A percentile compares a stretch with the other conserved stretches of the same genome.
These are phyloP conservation scores for Synchiropus splendidus DNA, from an alignment of 2,113 vertebrate species.

Conservation along the genomic window DNA sequence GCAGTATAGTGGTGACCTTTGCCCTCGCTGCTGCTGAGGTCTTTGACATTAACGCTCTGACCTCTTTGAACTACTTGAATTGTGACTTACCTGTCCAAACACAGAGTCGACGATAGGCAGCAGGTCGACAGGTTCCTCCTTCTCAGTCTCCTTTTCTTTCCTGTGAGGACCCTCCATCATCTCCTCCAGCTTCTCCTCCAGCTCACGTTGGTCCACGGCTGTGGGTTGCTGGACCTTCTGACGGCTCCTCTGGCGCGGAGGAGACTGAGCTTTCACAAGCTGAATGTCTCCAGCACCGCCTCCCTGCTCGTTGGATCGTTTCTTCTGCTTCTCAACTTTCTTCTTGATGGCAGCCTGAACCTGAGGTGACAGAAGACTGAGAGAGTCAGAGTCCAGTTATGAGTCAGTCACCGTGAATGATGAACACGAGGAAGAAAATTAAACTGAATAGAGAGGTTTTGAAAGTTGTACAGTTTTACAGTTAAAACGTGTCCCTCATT, in stretches of 20 bases:
- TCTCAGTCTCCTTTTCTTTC: constrained; percentile 22
- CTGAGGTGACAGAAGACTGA: constrained; percentile 19
- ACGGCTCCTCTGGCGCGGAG: constrained; percentile 13
- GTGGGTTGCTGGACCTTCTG: background rate
- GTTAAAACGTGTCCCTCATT: no score
- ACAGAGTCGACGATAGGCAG: constrained; percentile 59
- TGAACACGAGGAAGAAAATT: background rate
- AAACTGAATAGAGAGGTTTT: no score
- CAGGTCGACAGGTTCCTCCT: constrained; percentile 41
- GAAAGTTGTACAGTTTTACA: no score
- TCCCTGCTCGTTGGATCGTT: constrained; percentile 9
- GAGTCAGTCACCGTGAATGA: background rate
- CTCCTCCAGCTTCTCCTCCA: constrained; percentile 42
- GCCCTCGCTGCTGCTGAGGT: no score
- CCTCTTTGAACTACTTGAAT: no score
- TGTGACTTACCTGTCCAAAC: constrained; percentile 69
- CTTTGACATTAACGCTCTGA: no score
- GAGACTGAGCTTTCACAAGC: background rate
- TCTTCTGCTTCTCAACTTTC: constrained; percentile 65
- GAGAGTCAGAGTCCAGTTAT: background rate
- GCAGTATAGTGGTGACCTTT: no score
- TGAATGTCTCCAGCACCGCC: constrained; percentile 19
- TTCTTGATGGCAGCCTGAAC: constrained; percentile 67
- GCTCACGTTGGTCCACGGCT: constrained; percentile 5
- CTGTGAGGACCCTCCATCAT: constrained; percentile 42